Conservation (phyloP, 2,888 invertebrate species). For the Folsomia manolachei region DNA sequence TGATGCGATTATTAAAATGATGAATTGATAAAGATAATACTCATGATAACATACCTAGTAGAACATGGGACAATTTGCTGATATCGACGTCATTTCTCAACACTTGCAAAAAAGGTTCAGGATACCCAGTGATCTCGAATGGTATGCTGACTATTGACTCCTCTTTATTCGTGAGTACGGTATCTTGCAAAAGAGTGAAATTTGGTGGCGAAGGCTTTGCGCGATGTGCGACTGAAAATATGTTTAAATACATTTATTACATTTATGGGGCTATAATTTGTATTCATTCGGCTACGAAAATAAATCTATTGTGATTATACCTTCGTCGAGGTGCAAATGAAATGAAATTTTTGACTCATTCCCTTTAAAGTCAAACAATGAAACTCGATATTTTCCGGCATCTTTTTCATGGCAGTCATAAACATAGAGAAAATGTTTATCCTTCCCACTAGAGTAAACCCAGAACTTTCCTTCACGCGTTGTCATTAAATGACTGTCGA, state of each 20-base stretch:
- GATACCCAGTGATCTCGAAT: constrained; percentile 55
- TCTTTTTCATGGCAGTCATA: constrained; percentile 49
- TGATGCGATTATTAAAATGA: background rate
- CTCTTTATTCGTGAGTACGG: constrained; percentile 28
- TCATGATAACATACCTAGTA: constrained; percentile 27
- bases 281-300: too few species aligned
- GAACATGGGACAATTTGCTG: constrained; percentile 33
- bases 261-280: too few species aligned
- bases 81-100: constrained; percentile 53
- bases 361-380: constrained; percentile 43
- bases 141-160: constrained; percentile 33
- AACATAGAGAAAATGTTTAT: constrained; percentile 47
- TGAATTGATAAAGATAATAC: background rate
- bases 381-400: constrained; percentile 53
- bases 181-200: constrained; percentile 40
- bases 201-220: constrained; percentile 37
- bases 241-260: too few species aligned
- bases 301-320: too few species aligned
- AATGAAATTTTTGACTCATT: constrained; percentile 50
- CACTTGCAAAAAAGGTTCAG: constrained; percentile 57
- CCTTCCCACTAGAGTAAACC: constrained; percentile 38
- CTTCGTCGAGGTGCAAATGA: too few species aligned
- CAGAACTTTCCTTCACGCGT: constrained; percentile 33
- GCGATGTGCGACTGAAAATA: too few species aligned
- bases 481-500: constrained; percentile 41